A percentile compares a stretch with the other conserved stretches of the same genome.
These are phyloP conservation scores for Sminthurinus signatus DNA, from an alignment of 1,140 invertebrate genomes.

Conservation along the genomic window DNA sequence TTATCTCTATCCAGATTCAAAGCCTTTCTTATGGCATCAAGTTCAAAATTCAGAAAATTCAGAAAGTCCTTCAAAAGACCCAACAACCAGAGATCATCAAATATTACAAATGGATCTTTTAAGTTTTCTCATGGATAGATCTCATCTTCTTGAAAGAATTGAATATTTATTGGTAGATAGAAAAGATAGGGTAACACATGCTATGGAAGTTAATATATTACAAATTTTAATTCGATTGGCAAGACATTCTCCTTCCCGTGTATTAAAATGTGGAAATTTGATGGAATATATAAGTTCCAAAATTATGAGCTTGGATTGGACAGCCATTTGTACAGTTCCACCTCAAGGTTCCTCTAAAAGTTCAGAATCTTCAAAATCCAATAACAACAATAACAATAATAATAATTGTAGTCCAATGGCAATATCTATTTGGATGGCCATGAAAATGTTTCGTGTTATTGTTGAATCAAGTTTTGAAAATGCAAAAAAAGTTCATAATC, in stretches of 20 bases:
- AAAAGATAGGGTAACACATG: background rate
- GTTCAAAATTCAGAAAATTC: slow-evolving; percentile 43
- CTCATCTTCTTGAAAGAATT: slow-evolving; percentile 23
- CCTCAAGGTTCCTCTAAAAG: background rate
- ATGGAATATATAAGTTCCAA: slow-evolving; percentile 1
- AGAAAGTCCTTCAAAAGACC: slow-evolving; percentile 49
- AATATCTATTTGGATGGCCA: slow-evolving; percentile 1
- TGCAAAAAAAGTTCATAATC: slow-evolving; percentile 6
- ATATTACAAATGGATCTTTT: slow-evolving; percentile 68
- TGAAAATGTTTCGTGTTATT: slow-evolving; percentile 23
- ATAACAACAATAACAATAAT: too few relatives aligned
- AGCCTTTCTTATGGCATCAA: slow-evolving; percentile 55
- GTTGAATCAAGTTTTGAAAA: slow-evolving; percentile 11
- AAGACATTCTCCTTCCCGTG: slow-evolving; percentile 45
- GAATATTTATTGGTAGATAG: slow-evolving; percentile 11
- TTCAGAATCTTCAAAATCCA: too few relatives aligned
- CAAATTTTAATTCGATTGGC: slow-evolving; percentile 47
- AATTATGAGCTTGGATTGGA: slow-evolving; percentile 15
- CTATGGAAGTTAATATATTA: slow-evolving; percentile 44
- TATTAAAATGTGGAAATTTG: slow-evolving; percentile 37
- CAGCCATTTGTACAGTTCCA: background rate
- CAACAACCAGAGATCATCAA: slow-evolving; percentile 72
- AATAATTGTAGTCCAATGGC: background rate
- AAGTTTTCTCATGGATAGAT: slow-evolving; percentile 45
- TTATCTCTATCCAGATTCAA: slow-evolving; percentile 12